Evolutionary conservation across 2,113 vertebrate genomes (phyloP).

Genomic region (Edolisoma coerulescens): DNA sequence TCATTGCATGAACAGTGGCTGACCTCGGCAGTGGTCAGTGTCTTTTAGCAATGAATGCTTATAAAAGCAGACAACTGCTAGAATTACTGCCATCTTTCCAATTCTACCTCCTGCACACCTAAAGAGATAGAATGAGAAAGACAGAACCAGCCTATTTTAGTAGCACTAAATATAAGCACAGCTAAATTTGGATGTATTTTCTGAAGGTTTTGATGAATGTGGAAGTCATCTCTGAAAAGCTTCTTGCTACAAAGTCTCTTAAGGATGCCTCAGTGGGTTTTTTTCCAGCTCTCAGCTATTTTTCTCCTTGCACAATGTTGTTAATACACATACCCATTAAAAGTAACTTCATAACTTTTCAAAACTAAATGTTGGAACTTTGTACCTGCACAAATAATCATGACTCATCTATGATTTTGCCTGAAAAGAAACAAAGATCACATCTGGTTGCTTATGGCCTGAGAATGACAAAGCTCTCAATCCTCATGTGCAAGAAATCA

Average conservation of each 20-base stretch:
- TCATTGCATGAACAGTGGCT: not conserved
- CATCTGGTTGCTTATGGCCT: not conserved
- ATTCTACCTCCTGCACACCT: not conserved
- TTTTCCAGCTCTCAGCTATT: not conserved
- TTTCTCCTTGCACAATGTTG: not conserved
- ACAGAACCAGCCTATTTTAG: not conserved
- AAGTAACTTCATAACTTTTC: not conserved
- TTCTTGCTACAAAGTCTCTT: not conserved
- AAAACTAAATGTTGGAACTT: not conserved
- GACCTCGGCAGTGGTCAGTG: not conserved
- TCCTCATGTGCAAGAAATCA: not conserved
- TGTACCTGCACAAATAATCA: not conserved
- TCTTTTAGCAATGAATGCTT: not conserved
- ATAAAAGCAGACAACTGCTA: not conserved
- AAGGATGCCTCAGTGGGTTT: not conserved
- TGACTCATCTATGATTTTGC: not conserved
- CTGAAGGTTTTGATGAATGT: not conserved
- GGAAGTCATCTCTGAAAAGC: not conserved
- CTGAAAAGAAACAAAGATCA: not conserved
- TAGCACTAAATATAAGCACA: not conserved
- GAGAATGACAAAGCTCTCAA: not conserved
- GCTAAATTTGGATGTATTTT: not conserved
- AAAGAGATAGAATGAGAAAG: not conserved
- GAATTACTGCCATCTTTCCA: not conserved
- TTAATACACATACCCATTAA: not conserved